Evolutionary conservation across 2,797 vertebrate genomes (phyloP).

Genomic region (Neostethus bicornis): DNA sequence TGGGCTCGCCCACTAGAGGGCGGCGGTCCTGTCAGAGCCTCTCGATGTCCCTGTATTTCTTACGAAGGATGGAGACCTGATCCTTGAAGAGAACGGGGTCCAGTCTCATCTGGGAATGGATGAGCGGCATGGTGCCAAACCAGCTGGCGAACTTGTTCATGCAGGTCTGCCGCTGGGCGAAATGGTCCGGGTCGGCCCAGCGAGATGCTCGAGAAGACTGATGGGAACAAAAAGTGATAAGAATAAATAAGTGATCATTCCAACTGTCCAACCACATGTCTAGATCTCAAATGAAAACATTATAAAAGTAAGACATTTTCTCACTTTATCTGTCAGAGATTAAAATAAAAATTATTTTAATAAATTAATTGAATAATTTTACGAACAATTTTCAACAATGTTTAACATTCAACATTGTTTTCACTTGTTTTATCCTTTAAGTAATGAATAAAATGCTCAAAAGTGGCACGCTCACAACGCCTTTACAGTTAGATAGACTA

Average conservation of each 20-base stretch:
- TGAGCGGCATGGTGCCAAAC: constrained; percentile 99
- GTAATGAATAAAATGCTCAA: too few species aligned
- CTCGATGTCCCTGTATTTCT: constrained; percentile 99
- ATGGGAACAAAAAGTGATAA: constrained; percentile 75
- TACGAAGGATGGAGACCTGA: constrained; percentile 98
- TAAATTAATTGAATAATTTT: too few species aligned
- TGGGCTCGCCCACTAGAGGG: constrained; percentile 71
- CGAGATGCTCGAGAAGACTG: constrained; percentile 87
- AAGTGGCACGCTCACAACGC: too few species aligned
- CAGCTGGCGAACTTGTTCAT: constrained; percentile 99
- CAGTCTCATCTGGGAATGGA: constrained; percentile 97
- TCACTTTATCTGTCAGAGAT: too few species aligned
- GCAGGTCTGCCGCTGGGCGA: constrained; percentile 98
- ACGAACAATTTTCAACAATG: too few species aligned
- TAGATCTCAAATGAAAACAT: too few species aligned
- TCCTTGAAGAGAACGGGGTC: constrained; percentile 99
- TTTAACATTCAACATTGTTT: too few species aligned
- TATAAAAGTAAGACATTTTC: too few species aligned
- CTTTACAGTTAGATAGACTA: too few species aligned
- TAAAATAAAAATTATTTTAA: too few species aligned
- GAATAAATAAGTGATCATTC: neutral
- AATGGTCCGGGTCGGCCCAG: constrained; percentile 99
- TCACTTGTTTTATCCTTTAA: too few species aligned
- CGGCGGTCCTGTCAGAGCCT: constrained; percentile 89
- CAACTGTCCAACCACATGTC: too few species aligned